A percentile compares a stretch with the other conserved stretches of the same genome.
These are phyloP conservation scores for Hemicentrotus pulcherrimus DNA, from an alignment of 35 echinoderm and acorn worm genomes.

Conservation along the genomic window DNA sequence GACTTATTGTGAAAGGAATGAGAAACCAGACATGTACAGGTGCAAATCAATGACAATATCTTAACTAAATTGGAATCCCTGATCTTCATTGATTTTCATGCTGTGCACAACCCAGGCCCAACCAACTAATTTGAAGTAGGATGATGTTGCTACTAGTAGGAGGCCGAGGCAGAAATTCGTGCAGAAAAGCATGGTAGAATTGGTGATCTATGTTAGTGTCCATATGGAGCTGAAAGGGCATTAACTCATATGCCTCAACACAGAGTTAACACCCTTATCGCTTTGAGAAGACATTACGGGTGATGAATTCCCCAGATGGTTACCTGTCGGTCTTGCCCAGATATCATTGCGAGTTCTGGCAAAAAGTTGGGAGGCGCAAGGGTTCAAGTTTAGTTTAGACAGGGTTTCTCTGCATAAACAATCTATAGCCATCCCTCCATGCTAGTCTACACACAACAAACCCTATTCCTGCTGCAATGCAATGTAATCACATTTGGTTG, in stretches of 20 bases:
- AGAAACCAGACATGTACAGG: no score
- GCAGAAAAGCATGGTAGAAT: background rate
- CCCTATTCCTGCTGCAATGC: background rate
- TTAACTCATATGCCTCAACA: no score
- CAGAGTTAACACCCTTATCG: no score
- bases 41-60: constrained; percentile 5
- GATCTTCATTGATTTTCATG: constrained; percentile 6
- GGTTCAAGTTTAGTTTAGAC: constrained; percentile 11
- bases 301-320: background rate
- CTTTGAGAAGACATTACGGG: no score
- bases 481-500: no score
- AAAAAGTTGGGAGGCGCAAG: background rate
- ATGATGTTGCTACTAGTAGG: background rate
- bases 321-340: background rate
- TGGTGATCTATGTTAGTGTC: background rate
- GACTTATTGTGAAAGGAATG: no score
- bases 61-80: background rate
- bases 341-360: background rate
- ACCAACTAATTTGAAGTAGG: background rate
- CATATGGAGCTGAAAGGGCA: no score
- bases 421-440: background rate
- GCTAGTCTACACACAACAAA: background rate
- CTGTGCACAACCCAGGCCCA: background rate
- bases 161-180: background rate
- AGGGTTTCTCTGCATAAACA: constrained; percentile 1